Evolutionary conservation across 2,888 invertebrate genomes (phyloP), one percentile per base, ranked within the genome.

Genomic region (Idaea straminata): DNA sequence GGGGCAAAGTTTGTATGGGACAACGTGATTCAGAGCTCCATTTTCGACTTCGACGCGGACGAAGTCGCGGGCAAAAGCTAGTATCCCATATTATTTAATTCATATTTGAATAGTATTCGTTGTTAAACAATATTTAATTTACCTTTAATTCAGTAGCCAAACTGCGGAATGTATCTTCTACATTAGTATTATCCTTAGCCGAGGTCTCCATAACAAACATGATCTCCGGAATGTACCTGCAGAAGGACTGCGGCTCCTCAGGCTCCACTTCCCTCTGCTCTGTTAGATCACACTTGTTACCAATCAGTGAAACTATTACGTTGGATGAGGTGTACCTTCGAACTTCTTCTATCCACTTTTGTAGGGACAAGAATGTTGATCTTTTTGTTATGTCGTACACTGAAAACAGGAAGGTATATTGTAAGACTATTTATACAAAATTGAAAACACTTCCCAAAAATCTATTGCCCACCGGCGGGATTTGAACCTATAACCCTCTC

Each of bases 281-380:
- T 67, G 95, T 96, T 76, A 98, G 87, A 85, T 98, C 98, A 86
- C 97, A 96, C 89, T 98, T 98, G 81, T 98, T 98, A 7, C 99
- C 99, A 70, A 99, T 97, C 74, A 99, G 91, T 59, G 98, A 95
- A 70, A 99, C 95, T 70, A 98, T 95, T 38, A 98, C 98, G 84
- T 97, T 97, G 36, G 97, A 97, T 25, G 98, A 98, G 64, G 99
- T 98, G 83, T 99, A 99, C 81, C 97, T 95, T 74, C 98, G 94
- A 1, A 99, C 97, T 93, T 99, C 99, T 83, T 99, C 99, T 72
- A 99, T 96, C 99, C 99, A 99, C 84, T 98, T 95, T 84, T 98
- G 96, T 65, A 99, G 93, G 76, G 97, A 98, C 71, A 98, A 94
- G 91, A 99, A 99, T 60, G 98, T 96, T 64, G 98, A 96, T 67